These are phyloP conservation scores for Orthosia cruda DNA, from an alignment of 2,888 invertebrate species.

Conservation along the genomic window DNA sequence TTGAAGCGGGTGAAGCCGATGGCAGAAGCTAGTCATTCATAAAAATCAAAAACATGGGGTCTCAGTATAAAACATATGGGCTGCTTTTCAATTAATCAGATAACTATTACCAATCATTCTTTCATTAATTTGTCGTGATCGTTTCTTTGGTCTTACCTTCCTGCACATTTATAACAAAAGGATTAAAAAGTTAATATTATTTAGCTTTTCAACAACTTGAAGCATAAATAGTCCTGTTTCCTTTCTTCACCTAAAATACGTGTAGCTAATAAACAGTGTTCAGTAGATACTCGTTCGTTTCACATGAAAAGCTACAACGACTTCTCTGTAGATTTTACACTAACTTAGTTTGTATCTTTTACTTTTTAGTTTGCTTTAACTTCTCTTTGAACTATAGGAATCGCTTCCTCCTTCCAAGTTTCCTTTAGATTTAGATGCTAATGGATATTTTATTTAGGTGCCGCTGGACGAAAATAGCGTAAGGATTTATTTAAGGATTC, in stretches of 20 bases:
- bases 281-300: constrained; percentile 54
- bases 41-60: too few species aligned
- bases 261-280: constrained; percentile 49
- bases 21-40: too few species aligned
- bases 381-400: constrained; percentile 61
- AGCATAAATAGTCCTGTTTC: neutral
- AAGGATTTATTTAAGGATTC: neutral
- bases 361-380: constrained; percentile 52
- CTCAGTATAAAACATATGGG: too few species aligned
- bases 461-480: constrained; percentile 12
- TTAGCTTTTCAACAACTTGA: too few species aligned
- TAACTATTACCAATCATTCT: too few species aligned
- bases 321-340: constrained; percentile 64
- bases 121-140: too few species aligned
- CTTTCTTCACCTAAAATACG: neutral
- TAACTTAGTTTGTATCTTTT: constrained; percentile 65
- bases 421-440: constrained; percentile 50
- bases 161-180: too few species aligned
- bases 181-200: too few species aligned
- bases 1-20: too few species aligned
- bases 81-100: too few species aligned
- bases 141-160: too few species aligned
- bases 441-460: constrained; percentile 55
- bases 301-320: constrained; percentile 66
- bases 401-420: constrained; percentile 45